Percentiles rank a stretch among this genome's conserved stretches.
Conservation (phyloP, 2,797 vertebrate genomes). For the Rousettus madagascariensis region DNA sequence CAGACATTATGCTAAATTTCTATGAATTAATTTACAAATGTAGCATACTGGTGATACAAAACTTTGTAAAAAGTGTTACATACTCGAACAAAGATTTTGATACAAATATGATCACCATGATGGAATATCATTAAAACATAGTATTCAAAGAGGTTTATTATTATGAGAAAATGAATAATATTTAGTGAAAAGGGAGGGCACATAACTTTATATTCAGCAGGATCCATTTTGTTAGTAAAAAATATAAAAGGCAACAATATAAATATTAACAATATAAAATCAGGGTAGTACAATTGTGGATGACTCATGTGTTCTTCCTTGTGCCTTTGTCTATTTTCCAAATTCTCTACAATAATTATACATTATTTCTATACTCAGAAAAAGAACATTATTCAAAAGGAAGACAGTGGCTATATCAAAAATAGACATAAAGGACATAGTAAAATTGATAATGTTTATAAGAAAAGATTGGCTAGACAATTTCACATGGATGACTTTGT, state of each 20-base stretch:
- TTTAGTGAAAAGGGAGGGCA: background rate
- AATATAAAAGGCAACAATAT: background rate
- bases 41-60: background rate
- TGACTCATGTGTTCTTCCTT: background rate
- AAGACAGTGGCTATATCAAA: background rate
- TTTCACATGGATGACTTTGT: background rate
- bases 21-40: background rate
- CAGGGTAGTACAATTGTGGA: background rate
- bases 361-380: background rate
- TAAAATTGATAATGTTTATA: background rate
- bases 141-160: background rate
- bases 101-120: background rate
- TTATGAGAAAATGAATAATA: background rate
- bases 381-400: background rate
- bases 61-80: background rate
- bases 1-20: background rate
- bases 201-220: background rate
- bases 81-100: background rate
- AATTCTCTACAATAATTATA: background rate
- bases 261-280: background rate
- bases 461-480: background rate
- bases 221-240: background rate
- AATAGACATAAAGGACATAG: background rate
- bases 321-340: background rate
- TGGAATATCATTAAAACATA: background rate